A percentile compares a stretch with the other conserved stretches of the same genome.
Conservation (phyloP, 2,888 invertebrate genomes). For the Ormyrus thymus region DNA sequence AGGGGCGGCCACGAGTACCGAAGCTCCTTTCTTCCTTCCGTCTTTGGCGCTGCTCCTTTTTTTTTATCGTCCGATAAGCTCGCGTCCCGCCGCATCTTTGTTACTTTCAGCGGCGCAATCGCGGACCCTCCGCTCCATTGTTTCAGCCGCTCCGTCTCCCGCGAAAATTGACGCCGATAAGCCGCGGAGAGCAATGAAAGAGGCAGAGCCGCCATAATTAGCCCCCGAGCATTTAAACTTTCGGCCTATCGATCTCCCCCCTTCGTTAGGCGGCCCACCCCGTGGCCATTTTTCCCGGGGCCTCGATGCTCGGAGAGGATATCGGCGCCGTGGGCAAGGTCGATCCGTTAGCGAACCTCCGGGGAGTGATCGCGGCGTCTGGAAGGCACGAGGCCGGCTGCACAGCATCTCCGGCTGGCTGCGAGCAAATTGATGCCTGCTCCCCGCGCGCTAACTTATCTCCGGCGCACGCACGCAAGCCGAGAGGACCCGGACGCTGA, state of each 20-base stretch:
- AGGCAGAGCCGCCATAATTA: not conserved
- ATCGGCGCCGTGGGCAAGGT: slow-evolving; percentile 33
- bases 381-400: not conserved
- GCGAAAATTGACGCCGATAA: slow-evolving; percentile 5
- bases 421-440: slow-evolving; percentile 72
- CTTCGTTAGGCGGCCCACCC: slow-evolving; percentile 15
- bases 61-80: slow-evolving; percentile 3
- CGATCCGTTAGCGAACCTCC: slow-evolving; percentile 42
- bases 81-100: not conserved
- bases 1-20: too few relatives aligned
- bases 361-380: slow-evolving; percentile 39
- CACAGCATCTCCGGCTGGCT: slow-evolving; percentile 61
- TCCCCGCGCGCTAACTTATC: slow-evolving; percentile 58
- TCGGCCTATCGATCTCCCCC: slow-evolving; percentile 39
- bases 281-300: not conserved
- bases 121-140: not conserved
- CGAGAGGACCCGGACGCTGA: slow-evolving; percentile 53
- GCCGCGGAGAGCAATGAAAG: not conserved
- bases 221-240: not conserved
- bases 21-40: not conserved
- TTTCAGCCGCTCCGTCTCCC: not conserved
- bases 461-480: slow-evolving; percentile 21
- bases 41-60: not conserved
- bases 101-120: slow-evolving; percentile 20
- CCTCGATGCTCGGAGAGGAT: not conserved